phyloP scores from a whole-genome alignment of 2,113 vertebrate species.

The Xiphophorus maculatus region DNA sequence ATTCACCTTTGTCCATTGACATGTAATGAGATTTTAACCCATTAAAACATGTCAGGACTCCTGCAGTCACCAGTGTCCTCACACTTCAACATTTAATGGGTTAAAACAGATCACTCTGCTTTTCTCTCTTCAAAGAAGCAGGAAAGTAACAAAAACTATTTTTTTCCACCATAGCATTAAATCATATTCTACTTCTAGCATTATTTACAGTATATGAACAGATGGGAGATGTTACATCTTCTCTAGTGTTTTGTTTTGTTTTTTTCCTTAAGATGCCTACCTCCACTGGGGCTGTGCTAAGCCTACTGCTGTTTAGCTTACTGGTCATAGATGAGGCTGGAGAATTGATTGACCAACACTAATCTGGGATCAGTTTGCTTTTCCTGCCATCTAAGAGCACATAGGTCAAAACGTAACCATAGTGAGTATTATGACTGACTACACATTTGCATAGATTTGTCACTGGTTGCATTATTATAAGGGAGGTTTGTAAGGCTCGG shows the following conservation, averaged over 20 bases:
- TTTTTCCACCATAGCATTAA: conserved; percentile 42
- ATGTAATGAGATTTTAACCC: conserved; percentile 50
- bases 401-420: conserved; percentile 40
- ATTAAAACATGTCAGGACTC: not conserved
- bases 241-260: not conserved
- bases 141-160: conserved; percentile 17
- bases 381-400: conserved; percentile 3
- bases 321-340: conserved; percentile 24
- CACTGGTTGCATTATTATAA: conserved; percentile 53
- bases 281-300: conserved; percentile 45
- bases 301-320: conserved; percentile 33
- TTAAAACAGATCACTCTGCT: conserved; percentile 33
- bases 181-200: conserved; percentile 27
- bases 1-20: conserved; percentile 41
- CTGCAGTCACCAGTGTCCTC: not conserved
- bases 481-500: conserved; percentile 17
- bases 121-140: conserved; percentile 24
- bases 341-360: conserved; percentile 48
- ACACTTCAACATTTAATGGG: not conserved
- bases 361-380: conserved; percentile 42
- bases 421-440: conserved; percentile 47
- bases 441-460: conserved; percentile 39
- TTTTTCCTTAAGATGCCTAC: conserved; percentile 45
- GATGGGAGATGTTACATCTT: conserved; percentile 36
- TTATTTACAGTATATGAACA: conserved; percentile 49